phyloP scores from a whole-genome alignment of 2,888 invertebrate genomes.

The Falcaria lacertinaria region DNA sequence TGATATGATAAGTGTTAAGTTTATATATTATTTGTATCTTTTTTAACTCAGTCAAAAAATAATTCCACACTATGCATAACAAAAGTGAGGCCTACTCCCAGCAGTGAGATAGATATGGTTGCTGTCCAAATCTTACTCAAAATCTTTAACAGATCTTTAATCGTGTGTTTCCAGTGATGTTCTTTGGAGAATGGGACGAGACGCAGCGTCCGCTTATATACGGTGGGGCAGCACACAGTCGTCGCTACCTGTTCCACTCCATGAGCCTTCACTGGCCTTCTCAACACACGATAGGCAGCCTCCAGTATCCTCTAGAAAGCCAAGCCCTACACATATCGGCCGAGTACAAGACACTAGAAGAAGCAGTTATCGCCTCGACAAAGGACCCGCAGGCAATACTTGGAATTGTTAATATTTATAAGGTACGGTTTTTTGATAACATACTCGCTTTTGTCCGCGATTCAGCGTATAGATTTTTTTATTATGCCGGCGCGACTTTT shows the following conservation, averaged over 20 bases:
- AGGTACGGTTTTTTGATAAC: conserved; percentile 24
- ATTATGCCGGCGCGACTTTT: too few relatives aligned
- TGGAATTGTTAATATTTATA: conserved; percentile 48
- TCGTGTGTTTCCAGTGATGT: conserved; percentile 32
- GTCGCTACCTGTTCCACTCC: conserved; percentile 58
- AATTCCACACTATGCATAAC: too few relatives aligned
- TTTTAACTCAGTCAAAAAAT: too few relatives aligned
- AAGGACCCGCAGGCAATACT: conserved; percentile 53
- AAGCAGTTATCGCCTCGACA: conserved; percentile 35
- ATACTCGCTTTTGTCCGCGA: not conserved
- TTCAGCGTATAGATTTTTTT: too few relatives aligned
- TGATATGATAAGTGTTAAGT: too few relatives aligned
- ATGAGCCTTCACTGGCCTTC: conserved; percentile 53
- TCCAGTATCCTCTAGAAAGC: conserved; percentile 52
- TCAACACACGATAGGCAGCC: conserved; percentile 47
- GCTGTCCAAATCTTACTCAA: not conserved
- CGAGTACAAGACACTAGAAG: conserved; percentile 39
- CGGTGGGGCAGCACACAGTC: conserved; percentile 56
- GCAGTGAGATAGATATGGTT: too few relatives aligned
- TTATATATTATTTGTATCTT: too few relatives aligned
- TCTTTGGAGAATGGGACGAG: conserved; percentile 43
- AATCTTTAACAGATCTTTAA: not conserved
- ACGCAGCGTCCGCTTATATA: conserved; percentile 40
- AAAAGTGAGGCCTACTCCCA: too few relatives aligned
- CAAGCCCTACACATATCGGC: conserved; percentile 52